Conservation (phyloP, 2,797 vertebrate genomes). For the Gambusia yucatana region DNA sequence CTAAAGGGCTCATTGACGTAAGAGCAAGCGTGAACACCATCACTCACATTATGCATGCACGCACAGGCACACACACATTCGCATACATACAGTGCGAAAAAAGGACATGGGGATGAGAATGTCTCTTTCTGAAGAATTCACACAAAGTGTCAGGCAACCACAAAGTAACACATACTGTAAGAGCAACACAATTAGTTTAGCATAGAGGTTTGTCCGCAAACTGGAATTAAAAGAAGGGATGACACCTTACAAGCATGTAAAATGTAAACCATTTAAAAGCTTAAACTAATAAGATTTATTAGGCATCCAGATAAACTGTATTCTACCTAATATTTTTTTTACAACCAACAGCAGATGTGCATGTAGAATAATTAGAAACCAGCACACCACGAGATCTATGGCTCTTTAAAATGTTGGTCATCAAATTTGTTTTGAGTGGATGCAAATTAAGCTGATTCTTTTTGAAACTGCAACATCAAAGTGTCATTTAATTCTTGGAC, state of each 20-base stretch:
- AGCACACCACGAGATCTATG: constrained; percentile 37
- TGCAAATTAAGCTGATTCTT: constrained; percentile 56
- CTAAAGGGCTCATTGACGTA: constrained; percentile 79
- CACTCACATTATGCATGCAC: constrained; percentile 42
- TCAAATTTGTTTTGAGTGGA: constrained; percentile 53
- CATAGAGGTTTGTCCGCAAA: constrained; percentile 1
- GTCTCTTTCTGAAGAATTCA: constrained; percentile 68
- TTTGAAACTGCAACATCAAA: constrained; percentile 52
- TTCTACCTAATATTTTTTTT: neutral
- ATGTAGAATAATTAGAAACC: constrained; percentile 24
- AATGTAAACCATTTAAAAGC: neutral
- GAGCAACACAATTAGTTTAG: neutral
- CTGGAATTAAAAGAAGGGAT: neutral
- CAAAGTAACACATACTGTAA: constrained; percentile 43
- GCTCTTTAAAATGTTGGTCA: constrained; percentile 33
- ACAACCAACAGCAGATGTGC: neutral
- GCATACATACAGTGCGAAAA: constrained; percentile 34
- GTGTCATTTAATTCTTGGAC: constrained; percentile 50
- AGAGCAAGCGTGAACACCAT: constrained; percentile 43
- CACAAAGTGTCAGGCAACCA: constrained; percentile 56
- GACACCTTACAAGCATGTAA: neutral
- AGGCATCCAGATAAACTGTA: neutral
- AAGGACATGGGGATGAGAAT: constrained; percentile 50
- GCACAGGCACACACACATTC: constrained; percentile 29
- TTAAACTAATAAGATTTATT: neutral